Conservation (phyloP, 2,113 vertebrate genomes). For the Melanerpes formicivorus region DNA sequence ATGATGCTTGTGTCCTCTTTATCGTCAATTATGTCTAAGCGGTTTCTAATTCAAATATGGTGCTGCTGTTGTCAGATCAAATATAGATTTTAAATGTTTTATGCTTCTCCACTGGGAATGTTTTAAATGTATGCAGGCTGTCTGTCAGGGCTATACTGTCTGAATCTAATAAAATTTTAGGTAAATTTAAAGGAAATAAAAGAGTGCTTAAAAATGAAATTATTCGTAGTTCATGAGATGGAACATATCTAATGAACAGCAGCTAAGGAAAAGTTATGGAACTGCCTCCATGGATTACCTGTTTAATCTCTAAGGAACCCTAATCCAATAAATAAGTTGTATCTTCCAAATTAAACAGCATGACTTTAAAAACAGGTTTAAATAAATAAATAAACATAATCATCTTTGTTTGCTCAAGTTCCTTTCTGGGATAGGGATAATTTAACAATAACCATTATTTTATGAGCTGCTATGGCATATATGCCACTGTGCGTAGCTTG, state of each 20-base stretch:
- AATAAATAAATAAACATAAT: constrained; percentile 41
- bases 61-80: constrained; percentile 92
- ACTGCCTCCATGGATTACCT: constrained; percentile 32
- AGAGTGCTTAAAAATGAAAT: constrained; percentile 69
- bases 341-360: constrained; percentile 79
- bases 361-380: constrained; percentile 81
- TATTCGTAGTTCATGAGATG: constrained; percentile 70
- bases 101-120: constrained; percentile 71
- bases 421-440: constrained; percentile 76
- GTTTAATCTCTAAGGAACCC: constrained; percentile 34
- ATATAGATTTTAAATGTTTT: constrained; percentile 90
- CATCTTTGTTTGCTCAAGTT: constrained; percentile 76
- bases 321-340: constrained; percentile 49
- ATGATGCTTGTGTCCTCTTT: constrained; percentile 90
- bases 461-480: constrained; percentile 4
- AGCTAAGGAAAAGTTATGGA: constrained; percentile 59
- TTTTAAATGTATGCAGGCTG: constrained; percentile 62
- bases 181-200: constrained; percentile 74
- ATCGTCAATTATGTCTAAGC: constrained; percentile 96
- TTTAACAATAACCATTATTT: constrained; percentile 49
- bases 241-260: constrained; percentile 67
- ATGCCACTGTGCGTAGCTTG: background rate
- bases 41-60: constrained; percentile 91
- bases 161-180: constrained; percentile 75
- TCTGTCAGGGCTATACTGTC: constrained; percentile 49